phyloP scores from a whole-genome alignment of 2,113 vertebrate genomes.

The Hymenochirus boettgeri region DNA sequence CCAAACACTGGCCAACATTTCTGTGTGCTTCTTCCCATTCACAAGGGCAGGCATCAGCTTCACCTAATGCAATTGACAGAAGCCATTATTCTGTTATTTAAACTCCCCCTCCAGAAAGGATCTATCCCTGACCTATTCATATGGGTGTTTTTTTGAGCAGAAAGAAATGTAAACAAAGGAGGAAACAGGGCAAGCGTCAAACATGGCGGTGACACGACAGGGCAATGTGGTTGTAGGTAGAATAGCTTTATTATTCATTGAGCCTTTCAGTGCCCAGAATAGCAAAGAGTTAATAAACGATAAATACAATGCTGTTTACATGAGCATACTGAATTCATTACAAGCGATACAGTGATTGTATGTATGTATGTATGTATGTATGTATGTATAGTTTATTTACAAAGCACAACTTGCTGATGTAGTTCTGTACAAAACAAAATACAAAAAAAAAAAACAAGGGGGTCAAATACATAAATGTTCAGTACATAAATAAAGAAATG shows the following conservation, averaged over 20 bases:
- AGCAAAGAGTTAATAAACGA: no score
- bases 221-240: background rate
- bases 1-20: constrained; percentile 22
- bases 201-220: constrained; percentile 21
- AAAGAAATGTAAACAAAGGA: constrained; percentile 30
- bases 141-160: constrained; percentile 20
- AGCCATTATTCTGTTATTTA: constrained; percentile 48
- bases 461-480: no score
- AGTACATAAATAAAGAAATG: no score
- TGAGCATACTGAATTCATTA: no score
- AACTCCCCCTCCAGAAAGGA: constrained; percentile 46
- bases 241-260: background rate
- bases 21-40: constrained; percentile 44
- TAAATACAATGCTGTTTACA: no score
- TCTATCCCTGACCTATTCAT: constrained; percentile 19
- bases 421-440: no score
- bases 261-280: background rate
- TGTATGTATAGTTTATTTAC: no score
- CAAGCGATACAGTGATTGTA: no score
- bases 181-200: constrained; percentile 23
- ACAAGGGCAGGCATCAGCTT: constrained; percentile 45
- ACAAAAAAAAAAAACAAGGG: no score
- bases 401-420: no score
- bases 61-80: constrained; percentile 55
- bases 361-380: no score